Evolutionary conservation across 2,113 vertebrate species (phyloP).

Genomic region (Ariopsis seemanni): DNA sequence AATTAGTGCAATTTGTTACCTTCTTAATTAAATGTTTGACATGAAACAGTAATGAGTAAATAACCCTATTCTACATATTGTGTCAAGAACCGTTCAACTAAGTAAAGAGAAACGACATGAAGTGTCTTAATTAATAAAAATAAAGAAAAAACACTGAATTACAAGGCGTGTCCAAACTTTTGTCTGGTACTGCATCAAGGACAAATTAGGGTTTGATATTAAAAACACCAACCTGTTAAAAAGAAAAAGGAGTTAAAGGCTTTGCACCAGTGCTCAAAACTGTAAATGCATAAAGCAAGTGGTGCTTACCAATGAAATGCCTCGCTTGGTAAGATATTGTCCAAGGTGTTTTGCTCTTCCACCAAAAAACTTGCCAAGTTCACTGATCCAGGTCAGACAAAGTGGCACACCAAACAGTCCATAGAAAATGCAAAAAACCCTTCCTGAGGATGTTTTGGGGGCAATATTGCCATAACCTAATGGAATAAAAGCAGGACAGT

Average conservation of each 20-base stretch:
- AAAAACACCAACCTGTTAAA: neutral
- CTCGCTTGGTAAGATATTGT: constrained; percentile 90
- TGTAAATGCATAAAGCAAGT: neutral
- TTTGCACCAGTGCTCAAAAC: neutral
- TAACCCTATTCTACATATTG: too few relatives aligned
- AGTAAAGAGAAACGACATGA: too few relatives aligned
- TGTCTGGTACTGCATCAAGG: neutral
- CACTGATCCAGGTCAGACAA: constrained; percentile 96
- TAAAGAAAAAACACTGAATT: too few relatives aligned
- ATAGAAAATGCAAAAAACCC: constrained; percentile 96
- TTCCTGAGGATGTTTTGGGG: constrained; percentile 88
- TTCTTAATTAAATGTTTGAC: too few relatives aligned
- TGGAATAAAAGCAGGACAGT: constrained; percentile 29
- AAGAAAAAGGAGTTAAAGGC: neutral
- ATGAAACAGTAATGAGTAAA: too few relatives aligned
- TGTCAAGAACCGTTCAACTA: too few relatives aligned
- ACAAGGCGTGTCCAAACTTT: too few relatives aligned
- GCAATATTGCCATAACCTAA: constrained; percentile 96
- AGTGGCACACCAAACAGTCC: constrained; percentile 94
- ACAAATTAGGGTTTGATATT: neutral
- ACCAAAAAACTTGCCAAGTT: constrained; percentile 96
- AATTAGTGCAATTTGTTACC: too few relatives aligned
- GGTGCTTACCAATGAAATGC: constrained; percentile 84
- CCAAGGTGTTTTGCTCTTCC: constrained; percentile 94
- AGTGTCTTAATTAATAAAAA: neutral